A percentile compares a stretch with the other conserved stretches of the same genome.
phyloP scores from a whole-genome alignment of 1,140 invertebrate genomes.

The Cotesia glomerata region DNA sequence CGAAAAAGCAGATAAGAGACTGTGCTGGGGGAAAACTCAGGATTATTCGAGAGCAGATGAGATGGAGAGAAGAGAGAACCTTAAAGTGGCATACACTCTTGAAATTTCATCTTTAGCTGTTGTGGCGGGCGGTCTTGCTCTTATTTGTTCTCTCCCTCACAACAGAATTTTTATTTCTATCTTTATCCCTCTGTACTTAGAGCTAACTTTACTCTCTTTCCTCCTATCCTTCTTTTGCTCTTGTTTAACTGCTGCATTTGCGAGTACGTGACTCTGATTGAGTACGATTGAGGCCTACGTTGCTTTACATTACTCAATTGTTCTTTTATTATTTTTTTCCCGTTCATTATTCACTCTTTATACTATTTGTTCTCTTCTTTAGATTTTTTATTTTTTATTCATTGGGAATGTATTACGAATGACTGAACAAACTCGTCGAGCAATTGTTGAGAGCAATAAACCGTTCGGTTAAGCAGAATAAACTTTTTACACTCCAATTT shows the following conservation, averaged over 20 bases:
- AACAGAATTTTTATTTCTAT: too few species aligned
- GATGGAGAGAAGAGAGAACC: background rate
- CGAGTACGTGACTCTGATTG: slow-evolving; percentile 18
- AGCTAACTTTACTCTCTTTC: background rate
- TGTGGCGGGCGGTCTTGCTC: background rate
- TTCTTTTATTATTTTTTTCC: background rate
- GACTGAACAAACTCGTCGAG: slow-evolving; percentile 7
- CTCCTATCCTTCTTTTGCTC: background rate
- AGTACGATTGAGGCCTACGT: background rate
- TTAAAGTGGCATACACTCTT: background rate
- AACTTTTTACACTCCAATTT: background rate
- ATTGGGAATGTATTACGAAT: slow-evolving; percentile 11
- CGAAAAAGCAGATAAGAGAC: too few species aligned
- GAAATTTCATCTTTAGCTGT: background rate
- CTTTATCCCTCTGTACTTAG: too few species aligned
- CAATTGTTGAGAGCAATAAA: slow-evolving; percentile 3
- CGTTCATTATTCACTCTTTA: background rate
- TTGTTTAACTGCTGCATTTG: background rate
- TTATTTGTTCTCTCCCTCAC: background rate
- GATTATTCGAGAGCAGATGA: background rate
- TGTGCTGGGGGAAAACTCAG: too few species aligned
- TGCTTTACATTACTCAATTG: background rate
- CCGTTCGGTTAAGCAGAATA: slow-evolving; percentile 2
- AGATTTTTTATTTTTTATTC: background rate
- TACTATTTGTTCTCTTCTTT: too few species aligned